These are phyloP conservation scores for Tenthredo amoena DNA, from an alignment of 2,888 invertebrate genomes.

Conservation along the genomic window DNA sequence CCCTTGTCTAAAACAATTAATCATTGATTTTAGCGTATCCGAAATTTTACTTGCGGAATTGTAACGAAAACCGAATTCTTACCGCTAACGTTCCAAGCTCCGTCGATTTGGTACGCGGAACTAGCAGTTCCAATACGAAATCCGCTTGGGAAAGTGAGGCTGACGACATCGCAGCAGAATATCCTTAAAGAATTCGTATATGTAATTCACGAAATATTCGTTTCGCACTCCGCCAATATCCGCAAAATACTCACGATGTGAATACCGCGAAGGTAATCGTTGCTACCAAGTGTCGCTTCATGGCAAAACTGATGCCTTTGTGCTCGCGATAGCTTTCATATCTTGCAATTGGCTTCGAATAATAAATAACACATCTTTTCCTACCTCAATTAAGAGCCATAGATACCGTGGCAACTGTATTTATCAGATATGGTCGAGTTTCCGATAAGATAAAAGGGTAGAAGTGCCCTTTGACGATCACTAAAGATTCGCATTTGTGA, in stretches of 20 bases:
- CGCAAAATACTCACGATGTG: background rate
- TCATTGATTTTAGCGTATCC: too few species aligned
- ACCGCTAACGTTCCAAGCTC: conserved; percentile 79
- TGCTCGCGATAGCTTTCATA: background rate
- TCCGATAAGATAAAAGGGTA: background rate
- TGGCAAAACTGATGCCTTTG: background rate
- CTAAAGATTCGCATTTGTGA: background rate
- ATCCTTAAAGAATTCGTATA: background rate
- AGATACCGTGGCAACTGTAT: background rate
- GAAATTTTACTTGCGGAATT: conserved; percentile 76
- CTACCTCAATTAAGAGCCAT: background rate
- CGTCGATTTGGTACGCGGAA: conserved; percentile 80
- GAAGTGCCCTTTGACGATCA: background rate
- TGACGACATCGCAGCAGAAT: conserved; percentile 12
- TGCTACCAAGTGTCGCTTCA: conserved; percentile 80
- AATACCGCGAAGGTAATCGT: conserved; percentile 71
- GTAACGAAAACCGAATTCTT: conserved; percentile 59
- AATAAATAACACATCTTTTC: background rate
- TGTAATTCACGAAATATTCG: background rate
- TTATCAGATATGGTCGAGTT: background rate
- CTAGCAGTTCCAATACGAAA: conserved; percentile 67
- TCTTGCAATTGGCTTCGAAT: background rate
- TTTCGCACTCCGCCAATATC: background rate
- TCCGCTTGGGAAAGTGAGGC: conserved; percentile 60
- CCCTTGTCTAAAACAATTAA: conserved; percentile 16